These are phyloP conservation scores for Saccostrea cuccullata DNA, from an alignment of 1,140 invertebrate genomes.

Conservation along the genomic window DNA sequence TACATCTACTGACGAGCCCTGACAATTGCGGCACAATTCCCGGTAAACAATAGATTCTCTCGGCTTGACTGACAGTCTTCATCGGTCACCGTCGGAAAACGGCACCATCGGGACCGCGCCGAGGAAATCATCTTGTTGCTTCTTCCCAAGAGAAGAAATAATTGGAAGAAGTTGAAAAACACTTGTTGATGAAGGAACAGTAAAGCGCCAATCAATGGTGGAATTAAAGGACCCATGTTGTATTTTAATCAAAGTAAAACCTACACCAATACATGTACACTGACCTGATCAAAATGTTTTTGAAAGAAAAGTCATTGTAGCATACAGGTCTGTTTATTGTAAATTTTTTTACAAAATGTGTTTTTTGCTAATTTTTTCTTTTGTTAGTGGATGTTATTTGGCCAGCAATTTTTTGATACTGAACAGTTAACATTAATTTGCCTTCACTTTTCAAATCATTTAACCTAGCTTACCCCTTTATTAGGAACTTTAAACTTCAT, in stretches of 20 bases:
- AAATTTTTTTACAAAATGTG: no score
- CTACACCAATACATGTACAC: no score
- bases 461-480: no score
- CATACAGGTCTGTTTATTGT: no score
- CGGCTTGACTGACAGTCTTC: not conserved
- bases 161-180: constrained; percentile 36
- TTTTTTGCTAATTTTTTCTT: no score
- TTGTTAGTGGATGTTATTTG: no score
- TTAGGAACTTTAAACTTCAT: no score
- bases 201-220: not conserved
- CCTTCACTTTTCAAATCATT: no score
- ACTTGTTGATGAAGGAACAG: constrained; percentile 33
- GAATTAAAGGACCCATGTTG: not conserved
- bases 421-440: no score
- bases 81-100: not conserved
- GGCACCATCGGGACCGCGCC: not conserved
- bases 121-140: constrained; percentile 17
- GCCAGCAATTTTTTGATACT: no score
- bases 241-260: not conserved
- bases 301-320: no score
- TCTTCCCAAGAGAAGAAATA: constrained; percentile 33
- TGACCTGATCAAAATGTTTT: no score
- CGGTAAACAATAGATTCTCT: constrained; percentile 36
- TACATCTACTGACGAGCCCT: not conserved
- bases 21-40: constrained; percentile 23